Evolutionary conservation across 2,888 invertebrate species (phyloP).

Genomic region (Asteroscopus sphinx): DNA sequence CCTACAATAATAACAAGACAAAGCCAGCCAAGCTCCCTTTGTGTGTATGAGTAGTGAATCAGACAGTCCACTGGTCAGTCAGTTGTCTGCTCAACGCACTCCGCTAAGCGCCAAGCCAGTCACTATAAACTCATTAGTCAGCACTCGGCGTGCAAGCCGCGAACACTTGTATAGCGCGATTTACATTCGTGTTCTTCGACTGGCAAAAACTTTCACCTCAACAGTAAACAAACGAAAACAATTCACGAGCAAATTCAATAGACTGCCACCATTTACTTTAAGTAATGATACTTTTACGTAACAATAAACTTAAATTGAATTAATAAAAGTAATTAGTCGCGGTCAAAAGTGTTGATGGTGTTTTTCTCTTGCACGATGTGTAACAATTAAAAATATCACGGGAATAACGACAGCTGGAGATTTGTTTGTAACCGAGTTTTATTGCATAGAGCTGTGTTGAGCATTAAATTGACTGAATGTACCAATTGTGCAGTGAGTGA

Average conservation of each 20-base stretch:
- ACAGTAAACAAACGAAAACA: slow-evolving; percentile 45
- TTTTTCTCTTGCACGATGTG: slow-evolving; percentile 36
- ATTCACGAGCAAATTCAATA: slow-evolving; percentile 10
- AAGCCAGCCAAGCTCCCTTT: slow-evolving; percentile 46
- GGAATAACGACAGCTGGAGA: slow-evolving; percentile 31
- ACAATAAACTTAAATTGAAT: slow-evolving; percentile 11
- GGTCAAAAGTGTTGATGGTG: slow-evolving; percentile 37
- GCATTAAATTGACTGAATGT: slow-evolving; percentile 44
- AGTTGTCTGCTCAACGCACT: slow-evolving; percentile 18
- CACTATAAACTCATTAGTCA: slow-evolving; percentile 9
- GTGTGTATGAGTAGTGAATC: slow-evolving; percentile 50
- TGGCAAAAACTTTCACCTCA: slow-evolving; percentile 58
- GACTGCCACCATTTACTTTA: slow-evolving; percentile 9
- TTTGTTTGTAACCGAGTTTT: slow-evolving; percentile 37
- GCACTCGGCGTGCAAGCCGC: slow-evolving; percentile 34
- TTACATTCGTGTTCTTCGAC: slow-evolving; percentile 18
- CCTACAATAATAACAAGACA: slow-evolving; percentile 42
- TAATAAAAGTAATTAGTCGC: slow-evolving; percentile 33
- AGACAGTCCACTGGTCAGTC: slow-evolving; percentile 43
- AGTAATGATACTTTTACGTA: slow-evolving; percentile 1
- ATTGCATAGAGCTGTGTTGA: slow-evolving; percentile 33
- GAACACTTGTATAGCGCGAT: slow-evolving; percentile 21
- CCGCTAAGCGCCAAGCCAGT: slow-evolving; percentile 20
- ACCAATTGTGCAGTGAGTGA: slow-evolving; percentile 49
- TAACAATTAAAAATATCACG: slow-evolving; percentile 50